phyloP scores from a whole-genome alignment of 53 echinoderm and acorn worm genomes.

The Zoroaster sp. region DNA sequence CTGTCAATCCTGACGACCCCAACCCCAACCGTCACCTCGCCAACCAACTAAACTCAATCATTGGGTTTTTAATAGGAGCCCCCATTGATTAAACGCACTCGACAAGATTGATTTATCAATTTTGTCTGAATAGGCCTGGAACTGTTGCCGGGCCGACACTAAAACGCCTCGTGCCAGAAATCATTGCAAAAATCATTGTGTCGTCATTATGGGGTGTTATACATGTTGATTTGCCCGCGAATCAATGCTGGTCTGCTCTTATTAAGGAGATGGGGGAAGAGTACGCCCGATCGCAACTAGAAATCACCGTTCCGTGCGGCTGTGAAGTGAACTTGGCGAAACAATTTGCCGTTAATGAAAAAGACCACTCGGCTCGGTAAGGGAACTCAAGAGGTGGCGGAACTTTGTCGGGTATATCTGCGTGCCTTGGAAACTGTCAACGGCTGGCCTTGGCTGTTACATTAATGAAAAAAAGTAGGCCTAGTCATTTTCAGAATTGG shows the following conservation, averaged over 20 bases:
- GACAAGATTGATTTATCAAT: constrained; percentile 41
- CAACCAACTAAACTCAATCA: not conserved
- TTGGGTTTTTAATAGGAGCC: constrained; percentile 9
- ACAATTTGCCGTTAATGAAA: not conserved
- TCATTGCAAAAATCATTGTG: constrained; percentile 77
- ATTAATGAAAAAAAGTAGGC: too few species aligned
- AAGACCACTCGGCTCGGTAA: not conserved
- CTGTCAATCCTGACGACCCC: not conserved
- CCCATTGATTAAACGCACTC: constrained; percentile 34
- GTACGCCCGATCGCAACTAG: constrained; percentile 1
- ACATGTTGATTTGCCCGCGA: constrained; percentile 38
- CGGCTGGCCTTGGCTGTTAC: not conserved
- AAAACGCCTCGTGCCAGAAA: constrained; percentile 38
- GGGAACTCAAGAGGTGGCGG: not conserved
- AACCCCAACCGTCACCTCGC: not conserved
- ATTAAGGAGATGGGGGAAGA: constrained; percentile 25
- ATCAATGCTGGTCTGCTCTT: constrained; percentile 16
- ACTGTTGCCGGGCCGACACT: constrained; percentile 22
- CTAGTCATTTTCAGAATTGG: too few species aligned
- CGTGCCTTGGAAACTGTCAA: not conserved
- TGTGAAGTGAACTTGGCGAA: not conserved
- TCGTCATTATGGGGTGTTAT: constrained; percentile 51
- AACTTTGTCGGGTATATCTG: not conserved
- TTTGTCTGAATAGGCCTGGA: constrained; percentile 39
- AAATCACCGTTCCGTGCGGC: not conserved